A percentile compares a stretch with the other conserved stretches of the same genome.
These are phyloP conservation scores for Zaprionus bogoriensis DNA, from an alignment of 2,888 invertebrate species.

Conservation along the genomic window DNA sequence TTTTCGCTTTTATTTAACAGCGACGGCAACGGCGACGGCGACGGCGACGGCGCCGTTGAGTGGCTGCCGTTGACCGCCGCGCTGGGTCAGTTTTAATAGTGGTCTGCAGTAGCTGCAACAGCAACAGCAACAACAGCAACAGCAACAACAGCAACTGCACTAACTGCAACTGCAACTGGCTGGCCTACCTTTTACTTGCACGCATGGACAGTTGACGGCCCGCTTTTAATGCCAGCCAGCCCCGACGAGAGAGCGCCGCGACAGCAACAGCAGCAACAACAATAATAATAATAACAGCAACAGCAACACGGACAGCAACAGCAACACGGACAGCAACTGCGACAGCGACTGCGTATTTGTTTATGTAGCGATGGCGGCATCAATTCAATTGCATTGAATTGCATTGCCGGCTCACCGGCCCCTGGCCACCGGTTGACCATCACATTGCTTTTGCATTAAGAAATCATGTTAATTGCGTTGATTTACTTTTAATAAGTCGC, in stretches of 20 bases:
- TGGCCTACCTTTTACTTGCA: conserved; percentile 74
- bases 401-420: too few relatives aligned
- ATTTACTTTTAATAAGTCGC: conserved; percentile 47
- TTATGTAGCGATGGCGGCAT: conserved; percentile 33
- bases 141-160: conserved; percentile 23
- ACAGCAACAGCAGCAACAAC: neutral
- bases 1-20: conserved; percentile 1
- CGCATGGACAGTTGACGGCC: conserved; percentile 52
- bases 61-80: conserved; percentile 71
- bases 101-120: conserved; percentile 1
- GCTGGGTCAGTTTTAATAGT: conserved; percentile 74
- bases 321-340: conserved; percentile 3
- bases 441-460: conserved; percentile 64
- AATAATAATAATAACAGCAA: neutral
- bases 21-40: too few relatives aligned
- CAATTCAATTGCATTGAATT: conserved; percentile 48
- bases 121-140: conserved; percentile 13
- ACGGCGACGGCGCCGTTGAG: conserved; percentile 54
- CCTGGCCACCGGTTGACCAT: conserved; percentile 72
- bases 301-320: neutral
- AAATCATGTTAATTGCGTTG: conserved; percentile 63
- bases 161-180: conserved; percentile 39
- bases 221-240: conserved; percentile 42
- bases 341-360: conserved; percentile 43
- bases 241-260: conserved; percentile 5